A percentile compares a stretch with the other conserved stretches of the same genome.
These are phyloP conservation scores for Maniola jurtina DNA, from an alignment of 1,140 invertebrate genomes.

Conservation along the genomic window DNA sequence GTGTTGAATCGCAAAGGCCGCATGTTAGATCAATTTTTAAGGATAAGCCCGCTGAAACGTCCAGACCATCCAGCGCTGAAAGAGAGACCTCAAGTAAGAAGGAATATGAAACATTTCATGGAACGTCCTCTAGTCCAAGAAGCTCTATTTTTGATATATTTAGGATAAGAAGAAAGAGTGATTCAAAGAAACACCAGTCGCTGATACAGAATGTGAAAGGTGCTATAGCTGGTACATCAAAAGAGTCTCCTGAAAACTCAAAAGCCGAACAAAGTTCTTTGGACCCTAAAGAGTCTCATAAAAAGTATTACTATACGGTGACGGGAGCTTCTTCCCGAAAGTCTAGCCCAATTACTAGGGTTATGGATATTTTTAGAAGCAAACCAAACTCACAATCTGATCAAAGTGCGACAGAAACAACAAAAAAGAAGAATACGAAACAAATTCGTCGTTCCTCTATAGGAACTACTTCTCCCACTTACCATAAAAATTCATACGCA, in stretches of 20 bases:
- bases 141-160: constrained; percentile 77
- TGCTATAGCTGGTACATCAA: constrained; percentile 36
- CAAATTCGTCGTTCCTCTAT: constrained; percentile 66
- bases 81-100: constrained; percentile 56
- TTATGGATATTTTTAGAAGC: constrained; percentile 72
- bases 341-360: constrained; percentile 68
- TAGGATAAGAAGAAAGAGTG: constrained; percentile 71
- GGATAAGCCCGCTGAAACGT: constrained; percentile 56
- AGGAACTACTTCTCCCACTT: constrained; percentile 70
- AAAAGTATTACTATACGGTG: constrained; percentile 74
- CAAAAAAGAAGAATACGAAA: constrained; percentile 62
- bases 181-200: constrained; percentile 68
- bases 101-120: constrained; percentile 75
- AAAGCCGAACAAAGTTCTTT: constrained; percentile 50
- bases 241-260: constrained; percentile 52
- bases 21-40: constrained; percentile 71
- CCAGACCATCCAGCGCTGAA: constrained; percentile 64
- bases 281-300: constrained; percentile 65
- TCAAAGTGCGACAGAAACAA: constrained; percentile 44
- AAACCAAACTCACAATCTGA: constrained; percentile 58
- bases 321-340: constrained; percentile 69
- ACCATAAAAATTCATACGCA: constrained; percentile 74
- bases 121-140: constrained; percentile 72
- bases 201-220: constrained; percentile 59
- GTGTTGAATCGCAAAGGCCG: constrained; percentile 68